Base-by-base conservation (phyloP, 2,113 vertebrate species). In the Callopanchax toddi region DNA sequence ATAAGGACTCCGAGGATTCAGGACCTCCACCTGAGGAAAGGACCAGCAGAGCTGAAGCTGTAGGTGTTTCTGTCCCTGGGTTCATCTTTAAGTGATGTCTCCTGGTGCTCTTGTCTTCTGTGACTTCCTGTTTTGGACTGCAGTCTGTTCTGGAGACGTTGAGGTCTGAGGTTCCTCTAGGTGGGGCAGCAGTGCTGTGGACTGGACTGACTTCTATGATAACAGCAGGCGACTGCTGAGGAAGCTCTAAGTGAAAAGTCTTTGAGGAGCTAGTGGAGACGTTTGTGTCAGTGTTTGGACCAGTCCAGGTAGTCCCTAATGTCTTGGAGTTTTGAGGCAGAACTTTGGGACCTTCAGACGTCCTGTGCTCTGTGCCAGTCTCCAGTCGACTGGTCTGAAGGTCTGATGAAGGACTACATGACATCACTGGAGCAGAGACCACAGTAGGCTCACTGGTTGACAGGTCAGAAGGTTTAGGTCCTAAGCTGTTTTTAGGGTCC, bases 321-420 rank as follows among this genome's bases (percentile, higher is more conserved):
- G 9, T 44, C 2, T 49, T 74, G 1, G 3, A 5, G n/a, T 65
- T 74, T 61, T 16, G 44, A 0, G 22, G 6, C 13, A 46, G 3
- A 17, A 29, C 44, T 23, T 73, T 69, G 8, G 22, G 39, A 56
- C 25, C 12, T 36, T 59, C 66, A 17, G 34, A 29, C 11, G 49
- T 45, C 21, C 32, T 61, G 45, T 50, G 56, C 0, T 71, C 46
- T 22, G 21, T 25, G 11, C 57, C 53, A 26, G 17, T 22, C 52
- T 39, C 34, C 11, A 10, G 5, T 13, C 2, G n/a, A 4, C 62
- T 1, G 1, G 9, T 43, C 13, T 37, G 69, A 50, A 21, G 10
- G 15, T 58, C 40, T 18, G 22, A 52, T 20, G 23, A 11, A 16
- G 15, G 1, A 29, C 12, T 32, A 7, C 16, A 49, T 37, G 25